These are phyloP conservation scores for Anabas testudineus DNA, from an alignment of 2,797 vertebrate genomes.

Conservation along the genomic window DNA sequence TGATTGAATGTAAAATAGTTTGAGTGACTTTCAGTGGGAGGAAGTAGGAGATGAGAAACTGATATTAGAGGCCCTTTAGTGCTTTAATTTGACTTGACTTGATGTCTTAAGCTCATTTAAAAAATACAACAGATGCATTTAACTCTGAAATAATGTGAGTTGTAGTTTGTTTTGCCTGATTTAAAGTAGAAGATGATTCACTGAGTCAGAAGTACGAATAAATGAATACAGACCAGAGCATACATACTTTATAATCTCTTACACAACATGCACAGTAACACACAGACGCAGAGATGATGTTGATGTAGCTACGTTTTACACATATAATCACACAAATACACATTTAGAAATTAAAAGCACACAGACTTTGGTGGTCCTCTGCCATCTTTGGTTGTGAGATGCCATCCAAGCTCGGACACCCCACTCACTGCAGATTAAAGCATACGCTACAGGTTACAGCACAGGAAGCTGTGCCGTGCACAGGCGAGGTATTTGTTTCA, in stretches of 20 bases:
- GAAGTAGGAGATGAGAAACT: conserved; percentile 10
- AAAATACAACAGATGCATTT: conserved; percentile 23
- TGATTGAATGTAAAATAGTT: conserved; percentile 18
- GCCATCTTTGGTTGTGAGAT: conserved; percentile 19
- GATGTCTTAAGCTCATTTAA: conserved; percentile 15
- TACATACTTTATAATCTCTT: neutral
- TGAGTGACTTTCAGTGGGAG: conserved; percentile 2
- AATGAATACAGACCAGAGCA: neutral
- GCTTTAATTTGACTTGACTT: conserved; percentile 25
- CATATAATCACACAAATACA: neutral
- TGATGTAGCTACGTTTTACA: conserved; percentile 9
- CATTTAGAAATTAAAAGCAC: conserved; percentile 9
- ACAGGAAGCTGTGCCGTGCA: conserved; percentile 32
- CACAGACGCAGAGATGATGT: neutral
- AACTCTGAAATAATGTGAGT: neutral
- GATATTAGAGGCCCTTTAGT: conserved; percentile 2
- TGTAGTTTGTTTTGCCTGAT: conserved; percentile 15
- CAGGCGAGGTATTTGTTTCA: conserved; percentile 43
- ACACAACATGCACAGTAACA: neutral
- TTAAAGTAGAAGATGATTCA: conserved; percentile 2
- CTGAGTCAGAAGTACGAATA: conserved; percentile 2
- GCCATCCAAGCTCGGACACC: neutral
- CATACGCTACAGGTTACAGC: conserved; percentile 33
- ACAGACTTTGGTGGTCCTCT: conserved; percentile 37
- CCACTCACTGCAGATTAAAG: conserved; percentile 22